Percentiles rank a stretch among this genome's conserved stretches.
phyloP scores from a whole-genome alignment of 2,797 vertebrate species.

The Heterohyrax brucei region DNA sequence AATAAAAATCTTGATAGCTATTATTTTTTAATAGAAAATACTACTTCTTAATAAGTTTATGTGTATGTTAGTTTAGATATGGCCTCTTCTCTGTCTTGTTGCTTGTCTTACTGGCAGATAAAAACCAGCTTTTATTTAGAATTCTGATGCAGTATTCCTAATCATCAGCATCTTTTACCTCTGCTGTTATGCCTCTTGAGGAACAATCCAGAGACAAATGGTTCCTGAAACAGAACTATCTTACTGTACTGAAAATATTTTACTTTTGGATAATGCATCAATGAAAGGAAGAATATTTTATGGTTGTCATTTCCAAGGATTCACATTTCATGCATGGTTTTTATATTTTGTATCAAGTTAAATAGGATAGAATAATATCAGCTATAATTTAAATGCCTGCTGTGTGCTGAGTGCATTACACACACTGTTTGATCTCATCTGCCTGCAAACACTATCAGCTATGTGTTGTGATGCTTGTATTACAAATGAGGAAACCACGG shows the following conservation, averaged over 20 bases:
- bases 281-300: neutral
- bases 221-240: neutral
- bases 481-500: neutral
- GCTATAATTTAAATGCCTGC: neutral
- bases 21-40: neutral
- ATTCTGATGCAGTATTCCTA: conserved; percentile 4
- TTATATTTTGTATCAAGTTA: conserved; percentile 27
- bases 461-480: too few species aligned
- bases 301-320: conserved; percentile 55
- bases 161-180: neutral
- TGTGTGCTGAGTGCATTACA: neutral
- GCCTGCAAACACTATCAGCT: too few species aligned
- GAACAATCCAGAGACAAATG: neutral
- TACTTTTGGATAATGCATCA: conserved; percentile 40
- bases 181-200: conserved; percentile 2
- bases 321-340: neutral
- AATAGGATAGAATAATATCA: conserved; percentile 13
- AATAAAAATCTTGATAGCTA: neutral
- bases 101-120: neutral
- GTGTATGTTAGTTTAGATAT: neutral
- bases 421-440: too few species aligned
- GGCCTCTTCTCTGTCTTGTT: neutral
- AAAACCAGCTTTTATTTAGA: conserved; percentile 26
- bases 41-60: neutral
- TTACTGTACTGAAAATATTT: neutral